A percentile compares a stretch with the other conserved stretches of the same genome.
Evolutionary conservation across 2,113 vertebrate species (phyloP).

Genomic region (Misgurnus anguillicaudatus): DNA sequence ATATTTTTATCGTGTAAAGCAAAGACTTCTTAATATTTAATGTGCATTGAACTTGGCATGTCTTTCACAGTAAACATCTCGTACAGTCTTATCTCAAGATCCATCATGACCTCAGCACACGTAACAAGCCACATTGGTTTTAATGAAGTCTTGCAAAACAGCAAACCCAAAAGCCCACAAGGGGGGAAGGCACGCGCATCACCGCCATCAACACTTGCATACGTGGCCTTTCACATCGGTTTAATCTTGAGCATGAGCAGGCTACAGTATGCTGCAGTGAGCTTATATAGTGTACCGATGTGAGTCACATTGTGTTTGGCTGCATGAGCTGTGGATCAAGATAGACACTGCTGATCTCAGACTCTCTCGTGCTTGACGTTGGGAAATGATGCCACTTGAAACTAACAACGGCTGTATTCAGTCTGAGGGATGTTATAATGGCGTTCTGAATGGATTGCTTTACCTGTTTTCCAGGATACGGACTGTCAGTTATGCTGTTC

Average conservation of each 20-base stretch:
- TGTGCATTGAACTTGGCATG: too few relatives aligned
- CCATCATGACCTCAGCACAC: slow-evolving; percentile 9
- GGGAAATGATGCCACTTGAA: slow-evolving; percentile 10
- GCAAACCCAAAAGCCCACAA: slow-evolving; percentile 23
- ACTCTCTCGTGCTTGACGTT: background rate
- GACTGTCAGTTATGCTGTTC: slow-evolving; percentile 1
- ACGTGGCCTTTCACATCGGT: slow-evolving; percentile 56
- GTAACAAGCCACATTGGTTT: slow-evolving; percentile 11
- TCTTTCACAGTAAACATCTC: too few relatives aligned
- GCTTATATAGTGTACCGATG: slow-evolving; percentile 50
- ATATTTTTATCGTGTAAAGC: too few relatives aligned
- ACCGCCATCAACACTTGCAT: slow-evolving; percentile 57
- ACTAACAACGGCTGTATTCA: slow-evolving; percentile 2
- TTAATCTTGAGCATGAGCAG: slow-evolving; percentile 68
- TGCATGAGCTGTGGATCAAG: slow-evolving; percentile 50
- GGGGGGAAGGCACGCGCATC: slow-evolving; percentile 28
- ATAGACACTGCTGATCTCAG: slow-evolving; percentile 56
- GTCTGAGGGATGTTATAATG: slow-evolving; percentile 22
- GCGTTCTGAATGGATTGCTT: slow-evolving; percentile 11
- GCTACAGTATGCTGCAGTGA: slow-evolving; percentile 41
- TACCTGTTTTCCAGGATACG: background rate
- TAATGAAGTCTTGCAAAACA: slow-evolving; percentile 51
- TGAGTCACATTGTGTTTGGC: slow-evolving; percentile 57
- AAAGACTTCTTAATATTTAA: too few relatives aligned
- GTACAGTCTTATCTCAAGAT: slow-evolving; percentile 2